Conservation (phyloP, 1,140 invertebrate genomes). For the Dryas iulia region DNA sequence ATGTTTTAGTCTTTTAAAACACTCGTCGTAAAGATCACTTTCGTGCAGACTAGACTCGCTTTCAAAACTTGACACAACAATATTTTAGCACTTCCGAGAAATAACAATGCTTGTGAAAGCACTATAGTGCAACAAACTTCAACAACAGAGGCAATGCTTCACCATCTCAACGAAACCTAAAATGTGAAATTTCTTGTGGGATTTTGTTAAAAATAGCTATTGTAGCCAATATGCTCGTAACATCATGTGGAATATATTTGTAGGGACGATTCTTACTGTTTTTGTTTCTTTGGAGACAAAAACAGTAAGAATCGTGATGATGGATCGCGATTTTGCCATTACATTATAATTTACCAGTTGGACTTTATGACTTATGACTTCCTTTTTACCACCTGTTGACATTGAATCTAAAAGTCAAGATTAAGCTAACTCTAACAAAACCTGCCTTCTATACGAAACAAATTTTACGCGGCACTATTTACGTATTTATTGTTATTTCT, state of each 20-base stretch:
- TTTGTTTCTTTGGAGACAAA: neutral
- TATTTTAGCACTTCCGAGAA: slow-evolving; percentile 69
- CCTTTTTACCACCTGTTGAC: too few relatives aligned
- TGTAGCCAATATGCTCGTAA: neutral
- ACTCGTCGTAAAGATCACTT: slow-evolving; percentile 55
- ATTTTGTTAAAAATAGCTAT: neutral
- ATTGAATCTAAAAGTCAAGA: too few relatives aligned
- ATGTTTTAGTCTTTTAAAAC: slow-evolving; percentile 47
- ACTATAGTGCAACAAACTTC: slow-evolving; percentile 52
- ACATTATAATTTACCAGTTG: too few relatives aligned
- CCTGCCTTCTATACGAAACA: too few relatives aligned
- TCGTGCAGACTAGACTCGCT: slow-evolving; percentile 47
- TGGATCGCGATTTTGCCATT: too few relatives aligned
- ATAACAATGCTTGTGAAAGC: slow-evolving; percentile 61
- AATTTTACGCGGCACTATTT: too few relatives aligned
- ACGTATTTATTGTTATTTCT: too few relatives aligned
- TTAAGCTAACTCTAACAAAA: too few relatives aligned
- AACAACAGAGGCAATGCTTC: slow-evolving; percentile 55
- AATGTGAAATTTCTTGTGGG: slow-evolving; percentile 30
- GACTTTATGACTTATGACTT: too few relatives aligned
- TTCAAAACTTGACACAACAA: slow-evolving; percentile 49
- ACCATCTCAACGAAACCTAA: slow-evolving; percentile 48
- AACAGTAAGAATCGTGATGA: neutral
- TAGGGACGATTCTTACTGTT: neutral
- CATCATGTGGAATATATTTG: neutral